Evolutionary conservation across 1,140 invertebrate genomes (phyloP).

Genomic region (Drosophila sucinea): DNA sequence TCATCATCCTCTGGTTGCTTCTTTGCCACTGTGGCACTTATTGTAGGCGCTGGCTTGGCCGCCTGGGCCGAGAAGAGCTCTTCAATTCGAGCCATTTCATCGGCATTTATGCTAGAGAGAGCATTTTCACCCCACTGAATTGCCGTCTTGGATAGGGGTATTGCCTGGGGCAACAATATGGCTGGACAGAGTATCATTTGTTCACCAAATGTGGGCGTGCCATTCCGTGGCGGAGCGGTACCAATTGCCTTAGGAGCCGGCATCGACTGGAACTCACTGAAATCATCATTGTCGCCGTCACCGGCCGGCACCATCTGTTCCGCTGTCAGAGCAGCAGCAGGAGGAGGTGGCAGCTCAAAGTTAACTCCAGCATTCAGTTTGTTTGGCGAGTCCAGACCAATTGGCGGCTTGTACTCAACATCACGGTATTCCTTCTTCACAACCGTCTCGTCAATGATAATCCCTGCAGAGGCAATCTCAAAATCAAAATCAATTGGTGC

Average conservation of each 20-base stretch:
- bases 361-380: slow-evolving; percentile 32
- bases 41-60: slow-evolving; percentile 54
- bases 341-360: slow-evolving; percentile 44
- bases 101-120: slow-evolving; percentile 85
- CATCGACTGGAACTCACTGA: slow-evolving; percentile 80
- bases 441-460: slow-evolving; percentile 81
- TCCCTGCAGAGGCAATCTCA: slow-evolving; percentile 79
- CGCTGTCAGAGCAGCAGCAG: background rate
- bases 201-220: slow-evolving; percentile 66
- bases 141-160: slow-evolving; percentile 82
- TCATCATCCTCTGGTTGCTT: slow-evolving; percentile 84
- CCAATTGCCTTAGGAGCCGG: slow-evolving; percentile 31
- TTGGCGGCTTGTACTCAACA: slow-evolving; percentile 79
- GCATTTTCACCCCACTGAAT: slow-evolving; percentile 86
- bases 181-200: slow-evolving; percentile 81
- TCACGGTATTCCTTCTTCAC: slow-evolving; percentile 83
- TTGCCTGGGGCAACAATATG: slow-evolving; percentile 74
- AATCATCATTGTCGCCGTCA: slow-evolving; percentile 64
- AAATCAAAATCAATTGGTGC: slow-evolving; percentile 81
- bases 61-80: slow-evolving; percentile 67
- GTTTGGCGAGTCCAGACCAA: slow-evolving; percentile 55
- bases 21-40: slow-evolving; percentile 73
- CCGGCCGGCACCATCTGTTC: background rate
- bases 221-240: slow-evolving; percentile 37
- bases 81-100: slow-evolving; percentile 85